phyloP scores from a whole-genome alignment of 1,140 invertebrate genomes.

The Drosophila prosaltans region DNA sequence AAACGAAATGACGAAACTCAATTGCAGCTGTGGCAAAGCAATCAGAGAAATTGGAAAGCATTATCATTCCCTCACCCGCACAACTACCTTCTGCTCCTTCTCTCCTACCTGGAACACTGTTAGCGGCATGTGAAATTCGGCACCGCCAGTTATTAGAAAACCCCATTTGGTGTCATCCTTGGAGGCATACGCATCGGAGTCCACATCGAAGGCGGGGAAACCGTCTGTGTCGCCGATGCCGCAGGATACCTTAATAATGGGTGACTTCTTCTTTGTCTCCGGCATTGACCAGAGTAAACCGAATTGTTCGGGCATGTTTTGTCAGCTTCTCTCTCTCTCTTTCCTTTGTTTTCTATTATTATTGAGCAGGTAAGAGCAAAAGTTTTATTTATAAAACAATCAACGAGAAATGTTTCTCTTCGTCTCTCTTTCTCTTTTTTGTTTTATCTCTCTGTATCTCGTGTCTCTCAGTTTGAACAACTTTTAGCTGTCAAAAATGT shows the following conservation, averaged over 20 bases:
- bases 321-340: conserved; percentile 22
- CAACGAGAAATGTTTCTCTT: conserved; percentile 31
- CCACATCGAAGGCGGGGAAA: conserved; percentile 78
- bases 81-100: not conserved
- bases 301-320: conserved; percentile 59
- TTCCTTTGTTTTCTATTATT: no score
- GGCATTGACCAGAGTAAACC: conserved; percentile 62
- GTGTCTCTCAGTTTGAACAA: not conserved
- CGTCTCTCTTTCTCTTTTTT: conserved; percentile 36
- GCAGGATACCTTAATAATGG: conserved; percentile 77
- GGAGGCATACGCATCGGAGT: conserved; percentile 69
- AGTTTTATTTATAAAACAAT: conserved; percentile 69
- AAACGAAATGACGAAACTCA: conserved; percentile 49
- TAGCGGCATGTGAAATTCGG: conserved; percentile 90
- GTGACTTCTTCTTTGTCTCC: conserved; percentile 70
- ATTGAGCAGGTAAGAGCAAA: conserved; percentile 16
- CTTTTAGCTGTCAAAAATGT: conserved; percentile 64
- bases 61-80: not conserved
- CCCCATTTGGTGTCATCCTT: conserved; percentile 87
- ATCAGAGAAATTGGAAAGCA: conserved; percentile 26
- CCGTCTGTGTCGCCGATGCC: conserved; percentile 82
- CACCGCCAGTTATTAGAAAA: conserved; percentile 92
- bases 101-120: conserved; percentile 91
- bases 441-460: conserved; percentile 26
- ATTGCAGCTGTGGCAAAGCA: conserved; percentile 50